Percentiles rank a stretch among this genome's conserved stretches.
These are phyloP conservation scores for Scolopax mira DNA, from an alignment of 2,113 vertebrate species.

Conservation along the genomic window DNA sequence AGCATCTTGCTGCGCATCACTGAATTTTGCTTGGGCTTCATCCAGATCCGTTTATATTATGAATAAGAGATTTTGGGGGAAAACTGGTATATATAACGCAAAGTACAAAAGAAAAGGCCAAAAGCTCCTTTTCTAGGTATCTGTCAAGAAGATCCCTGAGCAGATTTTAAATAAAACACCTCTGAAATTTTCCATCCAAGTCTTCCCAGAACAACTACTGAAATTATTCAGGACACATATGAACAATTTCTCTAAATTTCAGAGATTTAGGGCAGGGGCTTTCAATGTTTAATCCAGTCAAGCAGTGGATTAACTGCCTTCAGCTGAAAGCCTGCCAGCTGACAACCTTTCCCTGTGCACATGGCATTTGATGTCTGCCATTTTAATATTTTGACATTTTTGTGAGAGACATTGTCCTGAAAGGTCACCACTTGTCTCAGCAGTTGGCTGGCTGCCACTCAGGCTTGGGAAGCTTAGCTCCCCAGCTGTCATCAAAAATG, in stretches of 20 bases:
- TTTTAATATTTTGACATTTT: conserved; percentile 54
- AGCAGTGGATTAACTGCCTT: neutral
- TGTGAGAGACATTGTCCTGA: conserved; percentile 26
- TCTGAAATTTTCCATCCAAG: neutral
- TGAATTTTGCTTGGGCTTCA: neutral
- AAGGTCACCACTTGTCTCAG: conserved; percentile 58
- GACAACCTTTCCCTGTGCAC: neutral
- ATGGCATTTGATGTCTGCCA: conserved; percentile 24
- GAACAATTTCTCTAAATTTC: neutral
- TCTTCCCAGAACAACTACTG: neutral
- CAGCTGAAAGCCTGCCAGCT: conserved; percentile 12
- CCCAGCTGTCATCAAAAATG: conserved; percentile 33
- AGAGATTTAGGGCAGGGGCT: neutral
- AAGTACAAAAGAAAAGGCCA: neutral
- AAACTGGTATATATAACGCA: neutral
- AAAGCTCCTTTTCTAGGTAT: neutral
- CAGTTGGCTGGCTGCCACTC: conserved; percentile 37
- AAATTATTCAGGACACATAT: neutral
- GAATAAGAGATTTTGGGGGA: neutral
- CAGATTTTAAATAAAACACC: neutral
- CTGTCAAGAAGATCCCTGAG: neutral
- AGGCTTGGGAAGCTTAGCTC: conserved; percentile 3
- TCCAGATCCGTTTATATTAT: neutral
- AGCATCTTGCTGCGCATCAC: neutral
- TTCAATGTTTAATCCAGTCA: conserved; percentile 21